A percentile compares a stretch with the other conserved stretches of the same genome.
These are phyloP conservation scores for Novumbra hubbsi DNA, from an alignment of 2,797 vertebrate genomes.

Conservation along the genomic window DNA sequence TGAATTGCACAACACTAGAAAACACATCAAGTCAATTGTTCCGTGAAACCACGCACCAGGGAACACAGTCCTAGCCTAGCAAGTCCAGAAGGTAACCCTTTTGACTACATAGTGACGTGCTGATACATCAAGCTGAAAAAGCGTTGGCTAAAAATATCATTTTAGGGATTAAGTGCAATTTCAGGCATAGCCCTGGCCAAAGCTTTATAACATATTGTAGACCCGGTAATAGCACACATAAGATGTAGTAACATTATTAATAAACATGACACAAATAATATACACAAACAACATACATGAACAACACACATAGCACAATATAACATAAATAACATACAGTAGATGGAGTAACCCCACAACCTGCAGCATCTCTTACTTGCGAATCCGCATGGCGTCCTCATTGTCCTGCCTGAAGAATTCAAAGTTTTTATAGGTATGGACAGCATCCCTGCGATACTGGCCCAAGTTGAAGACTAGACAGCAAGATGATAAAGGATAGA, in stretches of 20 bases:
- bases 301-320: too few relatives aligned
- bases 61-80: neutral
- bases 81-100: neutral
- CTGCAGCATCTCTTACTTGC: conserved; percentile 72
- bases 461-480: conserved; percentile 82
- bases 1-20: conserved; percentile 9
- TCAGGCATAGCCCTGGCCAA: neutral
- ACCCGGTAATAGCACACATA: too few relatives aligned
- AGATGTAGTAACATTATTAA: too few relatives aligned
- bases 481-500: neutral
- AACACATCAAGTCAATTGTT: neutral
- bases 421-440: conserved; percentile 85
- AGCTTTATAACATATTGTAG: neutral
- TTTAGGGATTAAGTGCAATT: neutral
- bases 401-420: conserved; percentile 90
- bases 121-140: neutral
- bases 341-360: neutral
- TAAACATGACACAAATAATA: too few relatives aligned
- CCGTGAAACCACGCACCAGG: neutral
- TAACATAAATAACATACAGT: too few relatives aligned
- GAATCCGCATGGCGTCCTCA: conserved; percentile 84
- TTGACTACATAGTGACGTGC: neutral
- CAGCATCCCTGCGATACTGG: conserved; percentile 87
- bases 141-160: neutral
- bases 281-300: too few relatives aligned